Conservation (phyloP, 1,140 invertebrate genomes). For the Microplitis demolitor region DNA sequence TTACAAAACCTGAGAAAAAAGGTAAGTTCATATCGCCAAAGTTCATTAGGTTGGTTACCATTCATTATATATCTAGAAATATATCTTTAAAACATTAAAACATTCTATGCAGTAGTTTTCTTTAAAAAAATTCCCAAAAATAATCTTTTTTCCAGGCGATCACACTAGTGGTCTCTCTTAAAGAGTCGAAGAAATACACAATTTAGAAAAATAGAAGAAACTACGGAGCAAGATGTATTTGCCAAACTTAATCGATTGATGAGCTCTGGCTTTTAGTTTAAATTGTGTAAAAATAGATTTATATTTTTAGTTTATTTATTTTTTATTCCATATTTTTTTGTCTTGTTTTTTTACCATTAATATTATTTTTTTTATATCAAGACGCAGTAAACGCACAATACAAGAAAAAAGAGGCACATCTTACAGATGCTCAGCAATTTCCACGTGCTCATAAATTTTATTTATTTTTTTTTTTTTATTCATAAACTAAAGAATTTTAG, state of each 20-base stretch:
- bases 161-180: background rate
- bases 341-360: background rate
- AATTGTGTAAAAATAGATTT: conserved; percentile 21
- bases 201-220: conserved; percentile 23
- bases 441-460: too few relatives aligned
- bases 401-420: background rate
- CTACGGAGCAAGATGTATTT: conserved; percentile 1
- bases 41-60: too few relatives aligned
- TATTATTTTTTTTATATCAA: background rate
- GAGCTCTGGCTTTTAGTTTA: background rate
- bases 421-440: background rate
- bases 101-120: too few relatives aligned
- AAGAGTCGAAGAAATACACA: background rate
- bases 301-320: background rate
- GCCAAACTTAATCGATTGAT: conserved; percentile 16
- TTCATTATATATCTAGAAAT: background rate
- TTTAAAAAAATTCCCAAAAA: too few relatives aligned
- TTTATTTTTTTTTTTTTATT: too few relatives aligned
- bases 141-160: too few relatives aligned
- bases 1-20: too few relatives aligned
- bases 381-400: background rate
- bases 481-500: too few relatives aligned
- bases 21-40: too few relatives aligned
- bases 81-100: too few relatives aligned
- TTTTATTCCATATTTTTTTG: background rate